Evolutionary conservation across 1,140 invertebrate species (phyloP), one percentile per base, ranked within the genome.

Genomic region (Trachelipus rathkii): DNA sequence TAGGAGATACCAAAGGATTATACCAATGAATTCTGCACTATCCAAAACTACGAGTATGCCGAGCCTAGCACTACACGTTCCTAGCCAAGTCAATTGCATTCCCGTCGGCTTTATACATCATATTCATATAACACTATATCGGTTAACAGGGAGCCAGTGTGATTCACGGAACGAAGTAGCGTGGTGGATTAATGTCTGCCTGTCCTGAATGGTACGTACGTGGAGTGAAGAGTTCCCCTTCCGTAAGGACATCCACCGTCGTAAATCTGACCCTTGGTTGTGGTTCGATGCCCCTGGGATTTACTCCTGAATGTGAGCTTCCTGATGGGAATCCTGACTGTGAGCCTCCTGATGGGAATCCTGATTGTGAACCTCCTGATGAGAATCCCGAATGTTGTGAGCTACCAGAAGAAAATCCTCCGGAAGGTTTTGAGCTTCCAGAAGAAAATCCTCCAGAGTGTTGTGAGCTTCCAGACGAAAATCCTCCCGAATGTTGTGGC

Each of bases 61-160:
- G n/a, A n/a, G n/a, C n/a, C n/a, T n/a, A n/a, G 74, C 74, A 23
- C 74, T 76, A 67, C 74, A 76, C n/a, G 23, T 70, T 71, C 74
- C 74, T 7, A n/a, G n/a, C n/a, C 67, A 33, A 11, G 44, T 5
- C 6, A 60, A 33, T 19, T 19, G 44, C 11, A 11, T 46, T 5
- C 44, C 72, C 10, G 13, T 24, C 43, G 45, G 33, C 15, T n/a
- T 45, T 33, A 72, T 72, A n/a, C 72, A 74, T 74, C 24, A 21
- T 60, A 19, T 10, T n/a, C 72, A 74, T 74, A 10, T 44, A 33
- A 10, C n/a, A 15, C 71, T 9, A 50, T 15, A 9, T 15, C 46
- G 15, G 46, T 50, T 50, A 15, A 10, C 15, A 50, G 9, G 15
- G 46, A 15, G 15, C 46, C 9, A 50, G 15, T 9, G 46, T 9